These are phyloP conservation scores for Anolis sagrei DNA, from an alignment of 2,113 vertebrate species.

Conservation along the genomic window DNA sequence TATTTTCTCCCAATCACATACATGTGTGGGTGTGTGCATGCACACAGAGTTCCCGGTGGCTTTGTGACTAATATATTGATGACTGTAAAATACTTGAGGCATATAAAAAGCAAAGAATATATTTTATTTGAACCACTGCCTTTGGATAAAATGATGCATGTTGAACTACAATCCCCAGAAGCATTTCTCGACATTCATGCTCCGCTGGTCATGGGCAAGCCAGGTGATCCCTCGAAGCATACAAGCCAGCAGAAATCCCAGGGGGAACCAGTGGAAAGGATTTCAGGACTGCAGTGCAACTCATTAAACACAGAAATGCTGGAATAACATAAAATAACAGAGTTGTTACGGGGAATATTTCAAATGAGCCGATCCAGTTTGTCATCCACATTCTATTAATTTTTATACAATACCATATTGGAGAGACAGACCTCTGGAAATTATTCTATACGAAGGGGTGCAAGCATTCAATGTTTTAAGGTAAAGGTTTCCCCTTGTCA, in stretches of 20 bases:
- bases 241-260: not conserved
- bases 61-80: conserved; percentile 25
- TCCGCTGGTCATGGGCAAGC: not conserved
- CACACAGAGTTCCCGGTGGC: conserved; percentile 1
- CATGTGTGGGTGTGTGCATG: not conserved
- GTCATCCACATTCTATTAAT: not conserved
- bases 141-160: conserved; percentile 42
- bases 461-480: not conserved
- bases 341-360: accelerated
- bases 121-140: conserved; percentile 37
- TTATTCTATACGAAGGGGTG: not conserved
- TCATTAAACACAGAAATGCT: conserved; percentile 13
- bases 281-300: conserved; percentile 21
- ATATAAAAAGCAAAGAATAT: not conserved
- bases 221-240: not conserved
- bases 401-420: not conserved
- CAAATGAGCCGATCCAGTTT: not conserved
- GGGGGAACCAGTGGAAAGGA: too few relatives aligned
- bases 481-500: too few relatives aligned
- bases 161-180: conserved; percentile 34
- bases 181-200: not conserved
- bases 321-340: not conserved
- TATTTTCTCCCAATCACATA: not conserved
- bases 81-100: conserved; percentile 17
- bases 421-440: not conserved